Evolutionary conservation across 2,888 invertebrate genomes (phyloP), one percentile per base, ranked within the genome.

Genomic region (Hecatera dysodea): DNA sequence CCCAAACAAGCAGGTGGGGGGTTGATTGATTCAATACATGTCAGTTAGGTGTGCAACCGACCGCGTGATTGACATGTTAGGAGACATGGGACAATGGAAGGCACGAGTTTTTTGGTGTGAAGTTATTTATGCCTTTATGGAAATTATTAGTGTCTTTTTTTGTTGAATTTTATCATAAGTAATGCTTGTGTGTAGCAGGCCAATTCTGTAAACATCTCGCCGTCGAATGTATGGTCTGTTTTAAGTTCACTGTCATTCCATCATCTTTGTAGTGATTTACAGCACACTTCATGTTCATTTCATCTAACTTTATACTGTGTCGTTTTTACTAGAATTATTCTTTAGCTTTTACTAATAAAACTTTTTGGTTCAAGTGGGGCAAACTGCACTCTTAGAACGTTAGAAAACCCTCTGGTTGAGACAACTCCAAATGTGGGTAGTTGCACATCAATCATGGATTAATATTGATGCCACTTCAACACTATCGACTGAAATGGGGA

Each of bases 21-120:
- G 90, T 83, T 93, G 93, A 93, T 93, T 93, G 93, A 93, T 93
- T 90, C 87, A 84, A 77, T 80, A 81, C 84, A 79, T 85, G 86
- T 86, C 88, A 88, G 89, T 91, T 89, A 89, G 80, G 82, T 78
- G 86, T 27, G 74, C 88, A 87, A 83, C 89, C 87, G 80, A 84
- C 85, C 88, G 82, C 52, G 52, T 73, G 80, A 79, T 80, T 75
- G 81, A 75, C 80, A 64, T 79, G 80, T 80, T 66, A 67, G 73
- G 75, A 73, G 70, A 64, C 61, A 50, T 11, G 70, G 72, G 65
- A 67, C 63, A 59, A 42, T 61, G 29, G 57, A 17, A 29, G 22
- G 11, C 46, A 80, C 48, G 24, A 22, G 62, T 48, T 53, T 77
- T 39, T 55, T 53, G 52, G 27, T 56, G 55, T 60, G 33, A 61